These are phyloP conservation scores for Monoplex corrugatus DNA, from an alignment of 2,888 invertebrate species.

Conservation along the genomic window DNA sequence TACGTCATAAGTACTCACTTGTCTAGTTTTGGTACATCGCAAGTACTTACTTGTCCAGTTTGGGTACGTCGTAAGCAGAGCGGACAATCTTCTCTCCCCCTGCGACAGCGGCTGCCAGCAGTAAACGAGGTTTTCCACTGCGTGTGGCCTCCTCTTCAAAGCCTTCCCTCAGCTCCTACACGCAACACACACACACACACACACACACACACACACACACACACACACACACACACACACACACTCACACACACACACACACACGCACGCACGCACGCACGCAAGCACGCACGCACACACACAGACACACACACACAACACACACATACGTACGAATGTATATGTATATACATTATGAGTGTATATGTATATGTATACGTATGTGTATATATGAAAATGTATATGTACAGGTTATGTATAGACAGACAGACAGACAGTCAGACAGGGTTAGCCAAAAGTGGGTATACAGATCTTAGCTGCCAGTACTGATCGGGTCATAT, in stretches of 20 bases:
- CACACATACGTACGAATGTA: too few species aligned
- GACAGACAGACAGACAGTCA: too few species aligned
- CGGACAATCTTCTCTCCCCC: conserved; percentile 96
- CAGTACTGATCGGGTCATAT: too few species aligned
- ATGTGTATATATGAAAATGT: too few species aligned
- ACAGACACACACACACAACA: too few species aligned
- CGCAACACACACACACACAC: too few species aligned
- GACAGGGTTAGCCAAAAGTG: too few species aligned
- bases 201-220: not conserved
- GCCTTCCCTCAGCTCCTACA: conserved; percentile 91
- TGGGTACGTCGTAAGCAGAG: conserved; percentile 94
- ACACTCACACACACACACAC: not conserved
- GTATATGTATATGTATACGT: too few species aligned
- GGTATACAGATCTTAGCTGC: too few species aligned
- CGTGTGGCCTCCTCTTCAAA: conserved; percentile 93
- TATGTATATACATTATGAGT: too few species aligned
- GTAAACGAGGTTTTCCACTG: conserved; percentile 89
- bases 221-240: conserved; percentile 1
- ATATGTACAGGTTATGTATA: too few species aligned
- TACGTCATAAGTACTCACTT: not conserved
- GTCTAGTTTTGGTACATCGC: not conserved
- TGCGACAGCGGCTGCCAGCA: conserved; percentile 96
- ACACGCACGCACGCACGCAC: not conserved
- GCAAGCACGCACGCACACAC: too few species aligned
- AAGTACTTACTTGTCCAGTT: conserved; percentile 88